Evolutionary conservation across 2,797 vertebrate genomes (phyloP).

Genomic region (Gymnothorax reevesii): DNA sequence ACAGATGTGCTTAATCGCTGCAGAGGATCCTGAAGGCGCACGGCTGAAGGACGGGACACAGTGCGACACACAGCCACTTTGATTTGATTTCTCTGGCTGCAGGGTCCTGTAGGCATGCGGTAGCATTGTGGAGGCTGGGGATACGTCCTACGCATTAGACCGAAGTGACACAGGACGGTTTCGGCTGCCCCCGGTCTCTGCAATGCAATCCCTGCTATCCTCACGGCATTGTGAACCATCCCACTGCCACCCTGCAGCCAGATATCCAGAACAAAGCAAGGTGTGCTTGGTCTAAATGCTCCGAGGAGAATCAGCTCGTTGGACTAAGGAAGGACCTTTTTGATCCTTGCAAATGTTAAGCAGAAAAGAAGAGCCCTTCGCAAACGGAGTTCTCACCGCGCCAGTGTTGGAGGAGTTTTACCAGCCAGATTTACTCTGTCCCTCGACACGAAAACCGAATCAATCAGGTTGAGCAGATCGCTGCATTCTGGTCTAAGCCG

Average conservation of each 20-base stretch:
- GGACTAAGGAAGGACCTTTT: neutral
- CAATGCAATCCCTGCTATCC: neutral
- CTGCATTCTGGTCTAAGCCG: neutral
- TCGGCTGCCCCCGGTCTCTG: neutral
- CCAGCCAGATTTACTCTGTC: neutral
- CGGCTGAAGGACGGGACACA: constrained; percentile 26
- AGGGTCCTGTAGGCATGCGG: constrained; percentile 17
- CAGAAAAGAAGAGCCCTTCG: neutral
- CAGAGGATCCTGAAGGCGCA: neutral
- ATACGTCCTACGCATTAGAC: neutral
- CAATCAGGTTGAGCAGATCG: neutral
- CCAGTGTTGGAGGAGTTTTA: neutral
- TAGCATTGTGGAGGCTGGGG: neutral
- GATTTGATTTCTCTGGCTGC: constrained; percentile 49
- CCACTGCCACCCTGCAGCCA: neutral
- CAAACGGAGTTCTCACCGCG: neutral
- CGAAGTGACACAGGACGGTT: neutral
- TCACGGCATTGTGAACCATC: neutral
- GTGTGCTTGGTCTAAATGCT: too few relatives aligned
- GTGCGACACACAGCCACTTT: constrained; percentile 48
- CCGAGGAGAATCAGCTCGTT: neutral
- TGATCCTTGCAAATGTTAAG: neutral
- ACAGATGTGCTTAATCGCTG: neutral
- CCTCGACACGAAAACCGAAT: neutral
- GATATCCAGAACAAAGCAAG: neutral